Evolutionary conservation across 2,888 invertebrate species (phyloP).

Genomic region (Xanthorhoe designata): DNA sequence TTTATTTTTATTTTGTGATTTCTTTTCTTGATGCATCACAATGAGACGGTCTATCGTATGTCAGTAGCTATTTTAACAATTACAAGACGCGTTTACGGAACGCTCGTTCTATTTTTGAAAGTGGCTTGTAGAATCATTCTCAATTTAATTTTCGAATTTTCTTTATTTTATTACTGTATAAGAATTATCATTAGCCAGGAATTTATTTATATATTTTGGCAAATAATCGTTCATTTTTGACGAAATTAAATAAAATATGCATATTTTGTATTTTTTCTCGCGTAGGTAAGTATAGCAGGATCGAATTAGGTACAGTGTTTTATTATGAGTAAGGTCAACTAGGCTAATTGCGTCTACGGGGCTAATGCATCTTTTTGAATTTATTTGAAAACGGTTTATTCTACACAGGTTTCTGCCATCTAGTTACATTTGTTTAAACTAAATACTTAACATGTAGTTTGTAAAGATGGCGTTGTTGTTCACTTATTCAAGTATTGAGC

Average conservation of each 20-base stretch:
- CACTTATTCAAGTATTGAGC: too few species aligned
- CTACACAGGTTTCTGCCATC: too few species aligned
- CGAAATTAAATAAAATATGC: too few species aligned
- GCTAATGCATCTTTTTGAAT: too few species aligned
- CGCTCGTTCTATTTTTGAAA: conserved; percentile 13
- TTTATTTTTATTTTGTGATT: conserved; percentile 75
- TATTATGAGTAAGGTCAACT: conserved; percentile 58
- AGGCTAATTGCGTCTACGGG: too few species aligned
- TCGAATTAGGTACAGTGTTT: conserved; percentile 26
- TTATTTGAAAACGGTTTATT: too few species aligned
- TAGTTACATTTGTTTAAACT: too few species aligned
- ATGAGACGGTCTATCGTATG: conserved; percentile 78
- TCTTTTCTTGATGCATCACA: conserved; percentile 82
- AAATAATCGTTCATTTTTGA: background rate
- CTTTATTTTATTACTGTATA: background rate
- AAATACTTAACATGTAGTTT: too few species aligned
- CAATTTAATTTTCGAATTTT: background rate
- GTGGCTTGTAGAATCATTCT: background rate
- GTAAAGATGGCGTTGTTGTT: too few species aligned
- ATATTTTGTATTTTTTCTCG: background rate
- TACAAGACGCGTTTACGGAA: conserved; percentile 35
- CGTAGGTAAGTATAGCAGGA: conserved; percentile 23
- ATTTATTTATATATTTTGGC: background rate
- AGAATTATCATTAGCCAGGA: background rate
- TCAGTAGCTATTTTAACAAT: conserved; percentile 77